Conservation (phyloP, 2,888 invertebrate genomes). For the Drosophila setosimentum region DNA sequence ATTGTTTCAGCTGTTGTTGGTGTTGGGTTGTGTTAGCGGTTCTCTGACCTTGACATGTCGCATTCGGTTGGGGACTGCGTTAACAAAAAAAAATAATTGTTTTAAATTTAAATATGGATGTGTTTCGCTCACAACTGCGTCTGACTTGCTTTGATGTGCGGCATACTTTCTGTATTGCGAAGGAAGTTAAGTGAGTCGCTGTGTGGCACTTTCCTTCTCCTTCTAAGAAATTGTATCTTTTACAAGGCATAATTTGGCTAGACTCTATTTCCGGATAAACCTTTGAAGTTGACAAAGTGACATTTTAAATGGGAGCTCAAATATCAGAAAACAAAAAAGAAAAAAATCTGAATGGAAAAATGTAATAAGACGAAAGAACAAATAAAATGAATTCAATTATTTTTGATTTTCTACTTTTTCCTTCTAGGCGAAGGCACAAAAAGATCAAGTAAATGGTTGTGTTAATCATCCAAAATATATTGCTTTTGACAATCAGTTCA, state of each 20-base stretch:
- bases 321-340: slow-evolving; percentile 3
- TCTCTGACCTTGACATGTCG: slow-evolving; percentile 50
- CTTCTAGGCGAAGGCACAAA: not conserved
- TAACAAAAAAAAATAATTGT: slow-evolving; percentile 31
- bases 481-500: not conserved
- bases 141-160: slow-evolving; percentile 50
- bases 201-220: slow-evolving; percentile 1
- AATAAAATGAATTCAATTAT: not conserved
- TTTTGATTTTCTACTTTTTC: not conserved
- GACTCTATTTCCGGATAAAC: slow-evolving; percentile 18
- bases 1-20: not conserved
- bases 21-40: slow-evolving; percentile 12
- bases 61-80: slow-evolving; percentile 29
- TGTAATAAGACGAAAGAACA: not conserved
- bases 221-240: slow-evolving; percentile 35
- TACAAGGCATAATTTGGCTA: slow-evolving; percentile 42
- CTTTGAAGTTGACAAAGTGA: slow-evolving; percentile 53
- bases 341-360: slow-evolving; percentile 4
- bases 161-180: slow-evolving; percentile 22
- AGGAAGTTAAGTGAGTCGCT: not conserved
- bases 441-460: not conserved
- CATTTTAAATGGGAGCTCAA: slow-evolving; percentile 35
- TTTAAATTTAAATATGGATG: slow-evolving; percentile 40
- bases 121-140: slow-evolving; percentile 17
- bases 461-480: not conserved